Evolutionary conservation across 2,797 vertebrate species (phyloP).

Genomic region (Pseudotriccus pelzelni): DNA sequence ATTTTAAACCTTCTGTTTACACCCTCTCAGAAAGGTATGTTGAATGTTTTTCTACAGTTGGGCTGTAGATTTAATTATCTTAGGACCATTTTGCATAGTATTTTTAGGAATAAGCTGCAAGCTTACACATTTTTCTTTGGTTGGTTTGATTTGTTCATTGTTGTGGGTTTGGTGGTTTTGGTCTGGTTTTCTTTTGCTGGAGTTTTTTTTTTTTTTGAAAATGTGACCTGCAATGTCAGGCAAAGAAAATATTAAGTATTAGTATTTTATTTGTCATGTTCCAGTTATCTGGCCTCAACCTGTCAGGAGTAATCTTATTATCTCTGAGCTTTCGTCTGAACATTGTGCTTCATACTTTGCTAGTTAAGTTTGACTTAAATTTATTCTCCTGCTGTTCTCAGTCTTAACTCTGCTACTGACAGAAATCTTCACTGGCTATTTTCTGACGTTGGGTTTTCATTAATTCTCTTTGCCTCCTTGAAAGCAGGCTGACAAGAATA

Average conservation of each 20-base stretch:
- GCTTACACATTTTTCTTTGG: accelerated
- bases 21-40: background rate
- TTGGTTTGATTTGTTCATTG: background rate
- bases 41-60: background rate
- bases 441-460: slow-evolving; percentile 15
- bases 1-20: background rate
- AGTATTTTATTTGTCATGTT: background rate
- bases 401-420: background rate
- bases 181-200: background rate
- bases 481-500: background rate
- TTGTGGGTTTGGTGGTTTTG: background rate
- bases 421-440: background rate
- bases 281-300: background rate
- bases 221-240: background rate
- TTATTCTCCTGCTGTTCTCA: slow-evolving; percentile 9
- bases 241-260: background rate
- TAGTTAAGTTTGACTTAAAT: background rate
- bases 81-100: background rate
- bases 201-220: background rate
- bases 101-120: background rate
- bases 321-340: background rate
- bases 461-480: background rate
- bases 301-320: slow-evolving; percentile 1
- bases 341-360: background rate
- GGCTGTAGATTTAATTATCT: background rate